phyloP scores from a whole-genome alignment of 2,797 vertebrate genomes.

The Lerista edwardsae region DNA sequence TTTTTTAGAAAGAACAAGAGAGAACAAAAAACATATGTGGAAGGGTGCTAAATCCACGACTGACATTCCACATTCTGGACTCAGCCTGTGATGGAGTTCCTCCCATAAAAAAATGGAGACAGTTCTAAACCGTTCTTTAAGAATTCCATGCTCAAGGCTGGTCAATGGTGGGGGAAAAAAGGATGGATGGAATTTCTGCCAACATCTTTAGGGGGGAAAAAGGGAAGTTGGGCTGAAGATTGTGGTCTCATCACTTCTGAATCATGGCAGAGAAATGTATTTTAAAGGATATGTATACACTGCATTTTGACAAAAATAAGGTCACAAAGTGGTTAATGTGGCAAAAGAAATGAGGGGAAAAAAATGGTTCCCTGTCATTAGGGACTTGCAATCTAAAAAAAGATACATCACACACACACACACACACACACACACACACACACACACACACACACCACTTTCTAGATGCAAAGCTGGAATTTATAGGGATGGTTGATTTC shows the following conservation, averaged over 20 bases:
- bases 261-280: too few relatives aligned
- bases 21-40: slow-evolving; percentile 38
- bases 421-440: too few relatives aligned
- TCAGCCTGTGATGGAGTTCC: slow-evolving; percentile 14
- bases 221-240: too few relatives aligned
- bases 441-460: too few relatives aligned
- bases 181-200: neutral
- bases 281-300: too few relatives aligned
- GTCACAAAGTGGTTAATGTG: too few relatives aligned
- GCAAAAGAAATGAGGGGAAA: too few relatives aligned
- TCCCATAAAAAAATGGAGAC: slow-evolving; percentile 4
- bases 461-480: too few relatives aligned
- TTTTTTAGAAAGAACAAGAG: slow-evolving; percentile 49
- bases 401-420: too few relatives aligned
- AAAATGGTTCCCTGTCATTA: too few relatives aligned
- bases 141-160: neutral
- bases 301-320: too few relatives aligned
- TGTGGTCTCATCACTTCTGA: neutral
- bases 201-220: neutral
- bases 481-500: too few relatives aligned
- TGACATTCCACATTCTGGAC: slow-evolving; percentile 33
- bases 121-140: slow-evolving; percentile 36
- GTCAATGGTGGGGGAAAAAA: neutral
- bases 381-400: neutral
- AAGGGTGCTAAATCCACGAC: slow-evolving; percentile 39